Base-by-base conservation (phyloP, 2,888 invertebrate species). In the Oscheius sp. region DNA sequence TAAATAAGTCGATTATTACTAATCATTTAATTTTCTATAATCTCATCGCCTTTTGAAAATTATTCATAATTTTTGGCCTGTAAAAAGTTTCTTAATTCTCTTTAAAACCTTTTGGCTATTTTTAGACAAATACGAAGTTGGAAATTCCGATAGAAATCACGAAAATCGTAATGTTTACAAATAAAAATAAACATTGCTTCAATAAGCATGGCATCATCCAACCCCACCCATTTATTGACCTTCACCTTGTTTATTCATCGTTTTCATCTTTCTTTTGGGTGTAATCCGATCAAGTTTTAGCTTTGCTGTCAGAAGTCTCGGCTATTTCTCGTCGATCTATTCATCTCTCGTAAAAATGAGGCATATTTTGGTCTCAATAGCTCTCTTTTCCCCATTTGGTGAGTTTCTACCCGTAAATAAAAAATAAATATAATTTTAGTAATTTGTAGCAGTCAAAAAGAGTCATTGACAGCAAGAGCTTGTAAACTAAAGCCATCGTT, bases 401-500 rank as follows among this genome's bases (percentile, higher is more conserved):
- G 23, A 55, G 12, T 55, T 2, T 55, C n/a, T 55, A 18, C 49
- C 49, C 13, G 5, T 21, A 55, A 55, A 9, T 6, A 35, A 35
- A 35, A 35, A 35, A 21, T 1, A 45, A 16, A 21, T 61, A 2
- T n/a, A 61, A n/a, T 41, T 13, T 41, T 23, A 61, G 61, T n/a
- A 41, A 16, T 41, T 23, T 16, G 18, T 18, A n/a, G n/a, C n/a
- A 21, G 9, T 7, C 55, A 69, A 53, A 55, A 56, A 23, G 35
- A 69, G 25, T 53, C 18, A 43, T 43, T 69, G 12, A 55, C 53
- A 35, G 23, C 56, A 6, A 23, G 53, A 21, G 69, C 69, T 18
- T 69, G 69, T 41, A 55, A 43, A 41, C n/a, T 27, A n/a, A 69
- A 43, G 25, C 69, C 69, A 1, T 18, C 35, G 23, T n/a, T 69